Conservation (phyloP, 1,140 invertebrate species). For the Neuroterus valhalla region DNA sequence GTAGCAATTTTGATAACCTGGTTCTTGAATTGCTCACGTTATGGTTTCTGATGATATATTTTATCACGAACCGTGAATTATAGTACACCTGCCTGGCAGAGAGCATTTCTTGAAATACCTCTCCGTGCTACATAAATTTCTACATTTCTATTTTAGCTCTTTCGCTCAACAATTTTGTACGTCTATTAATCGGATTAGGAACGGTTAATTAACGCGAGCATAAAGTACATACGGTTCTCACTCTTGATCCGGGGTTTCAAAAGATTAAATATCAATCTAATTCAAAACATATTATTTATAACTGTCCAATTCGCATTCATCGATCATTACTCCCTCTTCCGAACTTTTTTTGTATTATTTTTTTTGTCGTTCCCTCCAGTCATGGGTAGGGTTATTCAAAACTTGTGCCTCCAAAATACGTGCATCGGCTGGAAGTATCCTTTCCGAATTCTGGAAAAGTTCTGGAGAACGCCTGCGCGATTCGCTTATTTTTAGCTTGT, state of each 20-base stretch:
- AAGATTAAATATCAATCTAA: no score
- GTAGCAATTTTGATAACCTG: no score
- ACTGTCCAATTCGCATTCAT: no score
- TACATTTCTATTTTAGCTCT: background rate
- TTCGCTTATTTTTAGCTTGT: conserved; percentile 58
- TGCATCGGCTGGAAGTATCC: background rate
- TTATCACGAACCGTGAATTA: background rate
- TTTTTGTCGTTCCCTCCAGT: no score
- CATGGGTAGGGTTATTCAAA: no score
- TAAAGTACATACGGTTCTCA: background rate
- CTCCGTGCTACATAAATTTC: background rate
- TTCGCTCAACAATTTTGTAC: background rate
- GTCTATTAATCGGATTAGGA: background rate
- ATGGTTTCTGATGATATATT: background rate
- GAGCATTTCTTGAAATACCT: background rate
- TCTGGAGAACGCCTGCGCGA: conserved; percentile 41
- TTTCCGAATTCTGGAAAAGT: conserved; percentile 8
- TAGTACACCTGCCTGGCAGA: background rate
- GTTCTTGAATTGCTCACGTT: no score
- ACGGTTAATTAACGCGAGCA: background rate
- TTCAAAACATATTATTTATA: no score
- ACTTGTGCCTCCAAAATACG: no score
- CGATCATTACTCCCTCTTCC: no score
- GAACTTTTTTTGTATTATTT: no score
- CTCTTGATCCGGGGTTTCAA: background rate